Evolutionary conservation across 2,113 vertebrate species (phyloP).

Genomic region (Notarius lentiginosus): DNA sequence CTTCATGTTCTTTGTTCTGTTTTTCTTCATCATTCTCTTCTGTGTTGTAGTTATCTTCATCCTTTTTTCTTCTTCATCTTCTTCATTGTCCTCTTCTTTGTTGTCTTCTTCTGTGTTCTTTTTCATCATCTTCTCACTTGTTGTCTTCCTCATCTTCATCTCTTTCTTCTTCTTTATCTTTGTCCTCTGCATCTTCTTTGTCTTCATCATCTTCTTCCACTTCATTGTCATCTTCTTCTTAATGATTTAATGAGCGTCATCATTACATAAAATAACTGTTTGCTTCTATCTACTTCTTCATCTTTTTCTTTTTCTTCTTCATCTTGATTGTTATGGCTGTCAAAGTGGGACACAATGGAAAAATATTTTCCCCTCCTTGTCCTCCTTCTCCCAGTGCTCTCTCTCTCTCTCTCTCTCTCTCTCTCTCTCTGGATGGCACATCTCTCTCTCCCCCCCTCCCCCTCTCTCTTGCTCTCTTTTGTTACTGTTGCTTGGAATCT

Average conservation of each 20-base stretch:
- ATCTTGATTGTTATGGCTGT: background rate
- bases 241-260: background rate
- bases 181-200: background rate
- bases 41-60: no score
- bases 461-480: background rate
- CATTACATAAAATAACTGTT: background rate
- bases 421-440: background rate
- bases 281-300: background rate
- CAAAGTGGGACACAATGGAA: background rate
- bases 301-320: background rate
- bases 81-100: background rate
- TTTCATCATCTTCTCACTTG: background rate
- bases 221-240: background rate
- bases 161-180: background rate
- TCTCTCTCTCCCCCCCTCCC: background rate
- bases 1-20: background rate
- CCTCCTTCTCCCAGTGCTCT: background rate
- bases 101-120: background rate
- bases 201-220: background rate
- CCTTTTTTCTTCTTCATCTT: background rate
- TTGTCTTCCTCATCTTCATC: background rate
- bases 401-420: background rate
- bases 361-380: background rate
- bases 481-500: conserved; percentile 25
- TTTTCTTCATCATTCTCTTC: no score